phyloP scores from a whole-genome alignment of 30 jellyfish, hydroid and myxozoan species.

The Aurelia sp. region DNA sequence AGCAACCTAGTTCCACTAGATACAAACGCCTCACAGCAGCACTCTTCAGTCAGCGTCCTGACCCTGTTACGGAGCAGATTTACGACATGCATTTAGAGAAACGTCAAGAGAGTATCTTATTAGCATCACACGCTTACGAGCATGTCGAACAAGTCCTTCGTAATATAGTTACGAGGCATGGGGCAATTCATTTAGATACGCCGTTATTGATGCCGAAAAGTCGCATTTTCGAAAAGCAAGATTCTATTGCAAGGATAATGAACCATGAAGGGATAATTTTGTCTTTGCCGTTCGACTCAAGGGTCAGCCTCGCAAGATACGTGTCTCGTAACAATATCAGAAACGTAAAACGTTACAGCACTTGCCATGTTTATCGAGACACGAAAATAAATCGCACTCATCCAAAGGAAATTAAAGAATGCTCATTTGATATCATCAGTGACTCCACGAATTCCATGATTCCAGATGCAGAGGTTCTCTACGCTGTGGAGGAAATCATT shows the following conservation, averaged over 20 bases:
- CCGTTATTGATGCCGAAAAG: conserved; percentile 87
- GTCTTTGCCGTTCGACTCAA: conserved; percentile 89
- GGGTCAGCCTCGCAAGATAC: conserved; percentile 89
- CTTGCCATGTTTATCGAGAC: conserved; percentile 78
- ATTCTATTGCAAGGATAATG: conserved; percentile 72
- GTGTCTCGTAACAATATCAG: conserved; percentile 74
- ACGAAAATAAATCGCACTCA: conserved; percentile 78
- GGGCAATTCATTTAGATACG: conserved; percentile 69
- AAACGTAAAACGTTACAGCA: conserved; percentile 67
- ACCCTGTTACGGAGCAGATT: conserved; percentile 85
- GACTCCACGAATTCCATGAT: conserved; percentile 64
- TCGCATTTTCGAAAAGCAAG: conserved; percentile 58
- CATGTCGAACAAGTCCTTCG: conserved; percentile 72
- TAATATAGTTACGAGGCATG: conserved; percentile 69
- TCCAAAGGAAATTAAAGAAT: conserved; percentile 86
- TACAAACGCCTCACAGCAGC: conserved; percentile 90
- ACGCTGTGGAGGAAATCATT: conserved; percentile 72
- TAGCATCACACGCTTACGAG: conserved; percentile 56
- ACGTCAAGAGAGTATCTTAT: conserved; percentile 51
- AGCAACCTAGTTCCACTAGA: conserved; percentile 80
- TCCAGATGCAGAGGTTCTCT: conserved; percentile 85
- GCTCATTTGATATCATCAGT: conserved; percentile 87
- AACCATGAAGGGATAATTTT: conserved; percentile 86
- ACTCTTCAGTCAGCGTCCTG: conserved; percentile 68
- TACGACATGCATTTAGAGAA: conserved; percentile 80